A percentile compares a stretch with the other conserved stretches of the same genome.
Evolutionary conservation across 2,113 vertebrate genomes (phyloP).

Genomic region (Cyanocitta stelleri): DNA sequence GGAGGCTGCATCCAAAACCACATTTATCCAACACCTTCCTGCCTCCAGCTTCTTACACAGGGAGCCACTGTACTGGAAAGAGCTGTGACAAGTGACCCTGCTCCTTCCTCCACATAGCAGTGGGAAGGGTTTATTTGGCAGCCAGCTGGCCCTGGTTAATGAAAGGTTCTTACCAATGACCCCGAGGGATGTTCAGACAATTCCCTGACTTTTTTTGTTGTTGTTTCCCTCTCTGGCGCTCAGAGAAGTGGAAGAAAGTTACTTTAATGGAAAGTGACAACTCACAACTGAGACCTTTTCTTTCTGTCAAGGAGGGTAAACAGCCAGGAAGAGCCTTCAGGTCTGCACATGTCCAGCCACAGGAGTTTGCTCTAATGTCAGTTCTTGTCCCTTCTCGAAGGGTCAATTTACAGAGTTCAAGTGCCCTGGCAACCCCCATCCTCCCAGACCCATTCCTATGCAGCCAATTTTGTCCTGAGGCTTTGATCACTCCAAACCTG

Average conservation of each 20-base stretch:
- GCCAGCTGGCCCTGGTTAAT: not conserved
- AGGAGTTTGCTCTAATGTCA: not conserved
- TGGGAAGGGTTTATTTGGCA: not conserved
- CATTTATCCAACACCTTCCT: not conserved
- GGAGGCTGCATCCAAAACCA: not conserved
- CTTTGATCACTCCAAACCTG: not conserved
- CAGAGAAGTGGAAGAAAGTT: not conserved
- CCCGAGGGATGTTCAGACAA: not conserved
- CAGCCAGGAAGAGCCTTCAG: not conserved
- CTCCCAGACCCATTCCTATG: not conserved
- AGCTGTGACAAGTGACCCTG: not conserved
- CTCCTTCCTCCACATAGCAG: not conserved
- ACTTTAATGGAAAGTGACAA: slow-evolving; percentile 28
- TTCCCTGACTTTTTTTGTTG: not conserved
- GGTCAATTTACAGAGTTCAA: not conserved
- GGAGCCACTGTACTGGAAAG: not conserved
- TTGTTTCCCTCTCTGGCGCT: not conserved
- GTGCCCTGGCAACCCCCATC: accelerated
- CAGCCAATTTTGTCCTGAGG: not conserved
- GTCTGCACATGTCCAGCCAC: not conserved
- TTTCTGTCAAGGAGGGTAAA: not conserved
- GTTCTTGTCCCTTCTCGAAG: not conserved
- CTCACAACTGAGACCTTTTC: not conserved
- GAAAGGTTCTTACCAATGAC: not conserved
- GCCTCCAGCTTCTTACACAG: not conserved